Evolutionary conservation across 2,888 invertebrate species (phyloP), one percentile per base, ranked within the genome.

Genomic region (Drosophila prolongata): DNA sequence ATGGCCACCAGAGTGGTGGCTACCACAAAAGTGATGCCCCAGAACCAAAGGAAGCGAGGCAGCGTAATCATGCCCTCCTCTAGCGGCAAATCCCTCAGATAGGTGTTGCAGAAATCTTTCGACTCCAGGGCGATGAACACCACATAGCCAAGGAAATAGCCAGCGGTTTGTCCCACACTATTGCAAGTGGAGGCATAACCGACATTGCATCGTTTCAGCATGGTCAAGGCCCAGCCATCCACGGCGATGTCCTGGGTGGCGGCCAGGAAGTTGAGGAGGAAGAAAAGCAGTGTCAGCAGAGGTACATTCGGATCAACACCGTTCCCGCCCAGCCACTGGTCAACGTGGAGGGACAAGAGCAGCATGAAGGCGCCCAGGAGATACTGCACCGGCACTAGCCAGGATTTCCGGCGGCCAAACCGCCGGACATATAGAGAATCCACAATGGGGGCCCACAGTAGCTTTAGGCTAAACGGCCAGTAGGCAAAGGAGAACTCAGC

Each of bases 171-270:
- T 3, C 99, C 99, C 0, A 99, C 98, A 82, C 97, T 97, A 91
- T 99, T 99, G 91, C 99, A 99, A 0, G 99, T 99, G 2, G 99
- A 99, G 0, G 99, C 99, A 93, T 99, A 98, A 2, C 98, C 98
- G 5, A 99, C 98, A 93, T 99, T 99, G 84, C 95, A 97, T 95
- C 97, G 96, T 89, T 98, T 97, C 2, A 99, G 93, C 98, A 99
- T 99, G 0, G 99, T 99, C 11, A 99, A 93, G 0, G 99, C 99
- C 99, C 99, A 99, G 24, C 99, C 99, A 93, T 99, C 99, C 0
- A 99, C 99, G 14, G 98, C 99, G 89, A 99, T 99, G 92, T 99
- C 99, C 93, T 99, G 99, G 1, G 99, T 99, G 2, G 99, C 99
- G 6, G 99, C 99, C 84, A 99, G 93, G 90, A 99, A 98, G 90